phyloP scores from a whole-genome alignment of 1,140 invertebrate species.

The Sesamia nonagrioides region DNA sequence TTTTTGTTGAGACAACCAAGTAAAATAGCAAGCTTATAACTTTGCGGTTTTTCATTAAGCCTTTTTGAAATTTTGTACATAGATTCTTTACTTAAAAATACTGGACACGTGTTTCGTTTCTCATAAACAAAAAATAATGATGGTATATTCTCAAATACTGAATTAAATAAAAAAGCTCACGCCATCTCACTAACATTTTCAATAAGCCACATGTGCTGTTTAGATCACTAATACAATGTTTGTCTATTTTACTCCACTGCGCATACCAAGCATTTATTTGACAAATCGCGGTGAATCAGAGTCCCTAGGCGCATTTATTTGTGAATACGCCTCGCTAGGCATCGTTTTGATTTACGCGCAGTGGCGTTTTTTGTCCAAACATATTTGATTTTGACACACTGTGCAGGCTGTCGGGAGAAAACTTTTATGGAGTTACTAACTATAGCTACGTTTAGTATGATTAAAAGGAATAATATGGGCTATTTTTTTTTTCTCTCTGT shows the following conservation, averaged over 20 bases:
- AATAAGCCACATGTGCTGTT: conserved; percentile 62
- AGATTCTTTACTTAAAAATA: no score
- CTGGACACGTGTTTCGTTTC: no score
- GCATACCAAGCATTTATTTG: conserved; percentile 66
- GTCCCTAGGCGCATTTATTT: conserved; percentile 82
- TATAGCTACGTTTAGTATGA: no score
- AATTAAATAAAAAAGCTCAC: not conserved
- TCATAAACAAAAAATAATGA: no score
- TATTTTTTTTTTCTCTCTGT: no score
- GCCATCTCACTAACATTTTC: not conserved
- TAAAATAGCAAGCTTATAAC: no score
- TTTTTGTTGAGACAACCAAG: no score
- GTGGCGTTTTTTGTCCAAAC: conserved; percentile 56
- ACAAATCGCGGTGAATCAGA: conserved; percentile 77
- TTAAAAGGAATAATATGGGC: no score
- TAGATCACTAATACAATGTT: conserved; percentile 66
- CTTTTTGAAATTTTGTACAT: no score
- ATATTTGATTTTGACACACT: conserved; percentile 50
- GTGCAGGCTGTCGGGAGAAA: conserved; percentile 13
- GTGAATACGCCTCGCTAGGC: conserved; percentile 72
- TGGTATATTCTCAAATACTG: no score
- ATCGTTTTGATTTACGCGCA: conserved; percentile 79
- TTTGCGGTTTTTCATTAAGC: no score
- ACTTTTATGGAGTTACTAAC: not conserved
- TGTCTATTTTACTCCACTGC: conserved; percentile 59